Evolutionary conservation across 2,113 vertebrate genomes (phyloP).

Genomic region (Capricornis sumatraensis): DNA sequence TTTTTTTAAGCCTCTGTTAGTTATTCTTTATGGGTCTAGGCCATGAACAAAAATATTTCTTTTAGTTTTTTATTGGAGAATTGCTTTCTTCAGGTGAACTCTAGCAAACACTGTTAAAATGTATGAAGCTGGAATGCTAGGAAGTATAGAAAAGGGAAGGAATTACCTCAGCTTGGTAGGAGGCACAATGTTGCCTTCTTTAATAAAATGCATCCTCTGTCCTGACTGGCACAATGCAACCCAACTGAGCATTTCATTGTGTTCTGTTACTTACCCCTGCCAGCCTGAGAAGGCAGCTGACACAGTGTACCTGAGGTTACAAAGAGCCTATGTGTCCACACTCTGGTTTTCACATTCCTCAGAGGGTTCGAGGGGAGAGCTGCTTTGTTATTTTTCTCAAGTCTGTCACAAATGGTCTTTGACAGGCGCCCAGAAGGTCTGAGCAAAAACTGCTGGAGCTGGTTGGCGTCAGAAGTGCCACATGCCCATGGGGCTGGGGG

Average conservation of each 20-base stretch:
- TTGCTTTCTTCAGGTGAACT: slow-evolving; percentile 81
- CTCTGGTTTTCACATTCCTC: slow-evolving; percentile 47
- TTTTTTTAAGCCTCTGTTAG: slow-evolving; percentile 69
- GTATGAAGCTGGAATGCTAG: slow-evolving; percentile 79
- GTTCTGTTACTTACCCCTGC: slow-evolving; percentile 64
- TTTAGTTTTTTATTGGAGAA: slow-evolving; percentile 78
- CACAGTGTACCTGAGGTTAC: slow-evolving; percentile 49
- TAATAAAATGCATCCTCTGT: slow-evolving; percentile 84
- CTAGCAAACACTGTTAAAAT: slow-evolving; percentile 73
- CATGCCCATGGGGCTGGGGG: background rate
- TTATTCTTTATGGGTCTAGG: slow-evolving; percentile 82
- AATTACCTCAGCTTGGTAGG: slow-evolving; percentile 83
- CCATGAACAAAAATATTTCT: slow-evolving; percentile 83
- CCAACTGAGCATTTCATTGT: slow-evolving; percentile 75
- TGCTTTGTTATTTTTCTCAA: slow-evolving; percentile 63
- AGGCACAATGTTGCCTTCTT: slow-evolving; percentile 82
- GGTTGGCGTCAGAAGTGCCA: background rate
- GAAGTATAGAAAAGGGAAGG: slow-evolving; percentile 81
- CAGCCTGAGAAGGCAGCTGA: slow-evolving; percentile 49
- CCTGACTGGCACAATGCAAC: slow-evolving; percentile 64
- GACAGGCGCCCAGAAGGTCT: slow-evolving; percentile 16
- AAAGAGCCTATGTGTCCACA: slow-evolving; percentile 71
- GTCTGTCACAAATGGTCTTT: slow-evolving; percentile 49
- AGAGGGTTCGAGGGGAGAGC: background rate
- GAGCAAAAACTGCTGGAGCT: background rate